Evolutionary conservation across 2,888 invertebrate species (phyloP).

Genomic region (Morinoia aosen): DNA sequence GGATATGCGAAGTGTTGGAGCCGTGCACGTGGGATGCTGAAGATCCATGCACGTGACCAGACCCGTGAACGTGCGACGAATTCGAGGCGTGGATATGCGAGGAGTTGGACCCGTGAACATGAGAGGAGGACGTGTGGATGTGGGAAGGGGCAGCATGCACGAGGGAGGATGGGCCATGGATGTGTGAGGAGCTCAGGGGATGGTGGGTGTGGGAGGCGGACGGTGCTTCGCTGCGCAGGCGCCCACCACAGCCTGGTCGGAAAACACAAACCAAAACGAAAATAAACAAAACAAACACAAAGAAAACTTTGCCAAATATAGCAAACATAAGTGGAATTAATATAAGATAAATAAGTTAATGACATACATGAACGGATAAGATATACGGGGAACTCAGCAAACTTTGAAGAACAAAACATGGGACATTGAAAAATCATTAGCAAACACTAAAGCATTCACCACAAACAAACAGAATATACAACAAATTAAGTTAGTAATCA

Average conservation of each 20-base stretch:
- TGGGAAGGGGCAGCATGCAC: not conserved
- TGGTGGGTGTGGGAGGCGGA: conserved; percentile 6
- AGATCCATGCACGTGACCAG: conserved; percentile 18
- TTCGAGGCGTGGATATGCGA: not conserved
- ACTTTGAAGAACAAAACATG: not conserved
- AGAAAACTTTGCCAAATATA: not conserved
- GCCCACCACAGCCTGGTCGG: conserved; percentile 18
- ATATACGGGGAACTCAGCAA: not conserved
- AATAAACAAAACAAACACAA: conserved; percentile 23
- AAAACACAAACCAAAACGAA: conserved; percentile 33
- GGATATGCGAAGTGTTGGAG: not conserved
- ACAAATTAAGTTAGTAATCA: not conserved
- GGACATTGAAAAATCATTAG: not conserved
- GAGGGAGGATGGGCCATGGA: not conserved
- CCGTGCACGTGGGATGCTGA: not conserved
- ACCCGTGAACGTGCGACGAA: conserved; percentile 38
- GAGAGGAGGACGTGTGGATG: conserved; percentile 35
- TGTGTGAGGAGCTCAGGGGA: not conserved
- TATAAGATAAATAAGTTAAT: not conserved
- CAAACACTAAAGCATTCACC: not conserved
- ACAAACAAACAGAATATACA: not conserved
- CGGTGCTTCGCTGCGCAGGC: not conserved
- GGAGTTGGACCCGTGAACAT: conserved; percentile 7
- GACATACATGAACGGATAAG: not conserved
- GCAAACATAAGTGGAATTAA: not conserved